Evolutionary conservation across 2,888 invertebrate genomes (phyloP), one percentile per base, ranked within the genome.

Genomic region (Psylliodes chrysocephalus): DNA sequence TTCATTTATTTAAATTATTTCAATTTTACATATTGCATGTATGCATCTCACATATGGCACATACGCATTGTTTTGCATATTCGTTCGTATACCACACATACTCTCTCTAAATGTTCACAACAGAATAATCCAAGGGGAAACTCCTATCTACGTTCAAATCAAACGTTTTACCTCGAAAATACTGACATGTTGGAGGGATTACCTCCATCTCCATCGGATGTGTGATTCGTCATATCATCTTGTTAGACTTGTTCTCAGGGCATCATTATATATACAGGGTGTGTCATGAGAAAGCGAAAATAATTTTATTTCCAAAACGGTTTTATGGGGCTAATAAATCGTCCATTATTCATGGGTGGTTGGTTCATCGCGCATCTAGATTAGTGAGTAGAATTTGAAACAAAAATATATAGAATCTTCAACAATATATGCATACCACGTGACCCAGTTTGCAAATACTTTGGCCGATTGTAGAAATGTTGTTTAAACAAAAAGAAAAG

Each of bases 1-100:
- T 77, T 78, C 75, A 76, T 79, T 75, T 78, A 79, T 79, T 79
- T 76, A 79, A 79, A 79, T 79, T 77, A 77, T 79, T 73, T 71
- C 70, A 60, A 65, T 71, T 74, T 79, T 78, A 74, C 79, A 79
- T 79, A 78, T 78, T 77, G 78, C 77, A 75, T 78, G 75, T 72
- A 71, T 73, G 66, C 69, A 73, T 69, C 71, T 69, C 75, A 74
- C 78, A 79, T 79, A 78, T 78, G 78, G 74, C 73, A 72, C 77
- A 70, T 67, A 67, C 70, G 63, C 55, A 63, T 68, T 70, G 62
- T 73, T 76, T 75, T 73, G 71, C 72, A 74, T 74, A 74, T 69
- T 65, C 44, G 57, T 52, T n/a, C n/a, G n/a, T n/a, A n/a, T n/a
- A 59, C 42, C 59, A 63, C 67, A 52, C 35, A 40, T 42, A 42